phyloP scores from a whole-genome alignment of 2,797 vertebrate species.

The Ceyx erithaca region DNA sequence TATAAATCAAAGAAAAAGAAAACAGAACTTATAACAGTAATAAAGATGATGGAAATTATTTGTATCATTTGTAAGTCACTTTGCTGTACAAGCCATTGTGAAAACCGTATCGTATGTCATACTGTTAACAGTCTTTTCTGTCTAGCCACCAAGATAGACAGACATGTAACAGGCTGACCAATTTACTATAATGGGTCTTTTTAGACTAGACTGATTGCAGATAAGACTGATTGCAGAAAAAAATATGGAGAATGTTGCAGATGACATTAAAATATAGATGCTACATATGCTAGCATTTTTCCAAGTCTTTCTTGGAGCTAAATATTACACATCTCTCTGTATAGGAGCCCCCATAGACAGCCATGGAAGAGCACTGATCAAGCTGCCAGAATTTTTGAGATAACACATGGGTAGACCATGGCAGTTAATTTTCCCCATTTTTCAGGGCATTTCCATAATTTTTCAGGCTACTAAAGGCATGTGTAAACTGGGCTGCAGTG shows the following conservation, averaged over 20 bases:
- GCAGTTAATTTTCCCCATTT: constrained; percentile 68
- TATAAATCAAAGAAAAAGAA: constrained; percentile 57
- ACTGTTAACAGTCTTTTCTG: constrained; percentile 59
- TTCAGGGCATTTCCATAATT: constrained; percentile 37
- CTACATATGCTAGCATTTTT: constrained; percentile 64
- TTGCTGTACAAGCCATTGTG: not conserved
- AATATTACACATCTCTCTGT: constrained; percentile 42
- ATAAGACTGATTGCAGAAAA: constrained; percentile 72
- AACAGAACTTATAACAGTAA: constrained; percentile 66
- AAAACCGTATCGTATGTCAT: constrained; percentile 43
- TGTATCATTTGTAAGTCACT: constrained; percentile 39
- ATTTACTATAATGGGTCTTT: constrained; percentile 73
- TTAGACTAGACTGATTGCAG: constrained; percentile 72
- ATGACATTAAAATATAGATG: constrained; percentile 76
- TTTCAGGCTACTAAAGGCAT: constrained; percentile 42
- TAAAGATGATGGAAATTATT: constrained; percentile 64
- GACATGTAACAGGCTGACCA: constrained; percentile 65
- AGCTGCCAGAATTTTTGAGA: constrained; percentile 69
- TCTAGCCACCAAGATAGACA: constrained; percentile 63
- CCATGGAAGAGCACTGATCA: constrained; percentile 64
- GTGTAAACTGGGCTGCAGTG: constrained; percentile 27
- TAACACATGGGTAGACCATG: constrained; percentile 38
- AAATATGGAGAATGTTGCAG: constrained; percentile 59
- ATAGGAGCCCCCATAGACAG: constrained; percentile 59
- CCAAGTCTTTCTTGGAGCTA: constrained; percentile 58